These are phyloP conservation scores for Pseudeuparius sepicola DNA, from an alignment of 2,888 invertebrate species.

Conservation along the genomic window DNA sequence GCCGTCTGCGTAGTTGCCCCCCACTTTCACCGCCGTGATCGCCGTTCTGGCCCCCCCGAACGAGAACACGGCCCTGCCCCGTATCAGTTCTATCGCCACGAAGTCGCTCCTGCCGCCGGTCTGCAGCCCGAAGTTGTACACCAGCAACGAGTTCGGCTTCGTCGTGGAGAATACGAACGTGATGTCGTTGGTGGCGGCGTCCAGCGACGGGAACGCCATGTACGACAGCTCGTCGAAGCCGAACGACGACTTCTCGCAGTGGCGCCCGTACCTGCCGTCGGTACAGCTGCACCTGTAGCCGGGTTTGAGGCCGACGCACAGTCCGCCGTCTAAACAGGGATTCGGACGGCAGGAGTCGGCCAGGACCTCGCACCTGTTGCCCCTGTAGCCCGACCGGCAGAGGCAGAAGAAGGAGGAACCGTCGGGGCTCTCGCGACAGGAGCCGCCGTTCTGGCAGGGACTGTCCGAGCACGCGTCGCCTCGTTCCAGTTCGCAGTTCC, in stretches of 20 bases:
- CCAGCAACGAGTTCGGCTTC: constrained; percentile 73
- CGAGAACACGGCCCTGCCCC: constrained; percentile 78
- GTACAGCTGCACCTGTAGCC: constrained; percentile 80
- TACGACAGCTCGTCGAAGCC: constrained; percentile 85
- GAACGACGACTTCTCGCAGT: constrained; percentile 83
- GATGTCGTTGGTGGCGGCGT: constrained; percentile 83
- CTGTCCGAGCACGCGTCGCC: constrained; percentile 77
- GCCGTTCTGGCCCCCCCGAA: constrained; percentile 85
- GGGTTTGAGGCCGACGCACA: constrained; percentile 80
- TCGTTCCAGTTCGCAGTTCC: constrained; percentile 72
- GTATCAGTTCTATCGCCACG: constrained; percentile 79
- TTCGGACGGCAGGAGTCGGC: constrained; percentile 87
- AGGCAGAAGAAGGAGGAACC: constrained; percentile 84
- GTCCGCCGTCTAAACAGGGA: constrained; percentile 84
- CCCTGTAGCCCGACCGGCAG: constrained; percentile 84
- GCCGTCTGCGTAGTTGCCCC: constrained; percentile 68
- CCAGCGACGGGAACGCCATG: constrained; percentile 78
- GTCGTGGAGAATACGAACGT: constrained; percentile 85
- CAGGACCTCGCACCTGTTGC: constrained; percentile 80
- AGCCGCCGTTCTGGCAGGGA: constrained; percentile 86
- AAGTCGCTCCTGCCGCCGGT: constrained; percentile 86
- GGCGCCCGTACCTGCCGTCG: constrained; percentile 79
- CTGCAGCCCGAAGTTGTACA: constrained; percentile 85
- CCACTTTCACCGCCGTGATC: constrained; percentile 68
- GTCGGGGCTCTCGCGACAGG: constrained; percentile 80